phyloP scores from a whole-genome alignment of 2,797 vertebrate genomes.

The Antrozous pallidus region DNA sequence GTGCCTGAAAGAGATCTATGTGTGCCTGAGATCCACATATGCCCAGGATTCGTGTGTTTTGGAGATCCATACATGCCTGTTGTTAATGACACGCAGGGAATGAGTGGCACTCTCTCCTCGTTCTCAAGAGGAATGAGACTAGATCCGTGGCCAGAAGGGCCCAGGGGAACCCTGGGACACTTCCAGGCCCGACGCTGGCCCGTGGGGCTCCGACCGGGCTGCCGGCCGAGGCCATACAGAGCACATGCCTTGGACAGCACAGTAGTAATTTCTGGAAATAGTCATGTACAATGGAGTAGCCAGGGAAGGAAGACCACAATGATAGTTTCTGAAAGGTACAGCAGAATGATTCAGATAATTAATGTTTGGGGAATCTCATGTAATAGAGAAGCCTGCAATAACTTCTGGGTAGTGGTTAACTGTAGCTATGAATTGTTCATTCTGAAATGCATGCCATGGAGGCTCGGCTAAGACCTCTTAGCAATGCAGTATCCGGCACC shows the following conservation, averaged over 20 bases:
- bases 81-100: background rate
- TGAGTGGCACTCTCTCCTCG: background rate
- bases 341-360: background rate
- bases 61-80: too few relatives aligned
- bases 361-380: background rate
- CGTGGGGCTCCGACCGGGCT: background rate
- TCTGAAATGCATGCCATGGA: background rate
- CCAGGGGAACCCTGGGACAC: background rate
- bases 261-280: background rate
- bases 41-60: too few relatives aligned
- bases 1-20: too few relatives aligned
- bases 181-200: background rate
- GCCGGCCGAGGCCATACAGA: background rate
- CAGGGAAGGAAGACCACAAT: background rate
- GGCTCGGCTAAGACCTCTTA: background rate
- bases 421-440: background rate
- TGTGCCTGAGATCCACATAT: too few relatives aligned
- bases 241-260: background rate
- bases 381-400: background rate
- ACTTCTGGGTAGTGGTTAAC: background rate
- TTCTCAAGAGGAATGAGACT: background rate
- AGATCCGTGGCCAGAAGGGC: background rate
- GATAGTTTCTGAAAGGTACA: slow-evolving; percentile 26
- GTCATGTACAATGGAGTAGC: background rate
- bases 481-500: background rate